Conservation (phyloP, 2,113 vertebrate species). For the Lepisosteus oculatus region DNA sequence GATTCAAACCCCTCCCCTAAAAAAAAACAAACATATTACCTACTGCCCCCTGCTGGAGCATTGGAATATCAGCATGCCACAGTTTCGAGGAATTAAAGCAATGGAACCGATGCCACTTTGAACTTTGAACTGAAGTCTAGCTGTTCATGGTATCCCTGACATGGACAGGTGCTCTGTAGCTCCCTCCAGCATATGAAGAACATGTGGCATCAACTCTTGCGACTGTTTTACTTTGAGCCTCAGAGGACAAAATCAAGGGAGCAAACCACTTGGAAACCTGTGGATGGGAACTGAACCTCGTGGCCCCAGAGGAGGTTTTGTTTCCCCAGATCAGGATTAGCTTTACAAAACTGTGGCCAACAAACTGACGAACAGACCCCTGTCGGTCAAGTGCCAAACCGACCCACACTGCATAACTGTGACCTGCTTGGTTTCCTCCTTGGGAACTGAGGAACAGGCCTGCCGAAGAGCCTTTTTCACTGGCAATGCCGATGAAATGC, state of each 20-base stretch:
- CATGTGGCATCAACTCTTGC: not conserved
- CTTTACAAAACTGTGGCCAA: not conserved
- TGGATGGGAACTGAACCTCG: not conserved
- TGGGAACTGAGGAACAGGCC: not conserved
- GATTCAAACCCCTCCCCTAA: no score
- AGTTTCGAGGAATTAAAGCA: slow-evolving; percentile 3
- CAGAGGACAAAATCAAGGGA: slow-evolving; percentile 1
- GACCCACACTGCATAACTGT: slow-evolving; percentile 1
- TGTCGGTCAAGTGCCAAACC: slow-evolving; percentile 28
- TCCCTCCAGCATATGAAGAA: not conserved
- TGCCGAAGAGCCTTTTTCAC: slow-evolving; percentile 5
- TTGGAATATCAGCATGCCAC: not conserved
- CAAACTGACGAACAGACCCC: slow-evolving; percentile 15
- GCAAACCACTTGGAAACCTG: not conserved
- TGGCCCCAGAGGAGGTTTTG: not conserved
- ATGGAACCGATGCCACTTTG: not conserved
- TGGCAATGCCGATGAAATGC: not conserved
- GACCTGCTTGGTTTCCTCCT: not conserved
- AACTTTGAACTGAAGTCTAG: not conserved
- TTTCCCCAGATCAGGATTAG: not conserved
- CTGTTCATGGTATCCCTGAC: not conserved
- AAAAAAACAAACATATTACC: no score
- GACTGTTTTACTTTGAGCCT: not conserved
- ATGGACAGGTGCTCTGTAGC: slow-evolving; percentile 3
- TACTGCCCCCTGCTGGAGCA: slow-evolving; percentile 17